These are phyloP conservation scores for Trachymyrmex cornetzi DNA, from an alignment of 1,140 invertebrate species.

Conservation along the genomic window DNA sequence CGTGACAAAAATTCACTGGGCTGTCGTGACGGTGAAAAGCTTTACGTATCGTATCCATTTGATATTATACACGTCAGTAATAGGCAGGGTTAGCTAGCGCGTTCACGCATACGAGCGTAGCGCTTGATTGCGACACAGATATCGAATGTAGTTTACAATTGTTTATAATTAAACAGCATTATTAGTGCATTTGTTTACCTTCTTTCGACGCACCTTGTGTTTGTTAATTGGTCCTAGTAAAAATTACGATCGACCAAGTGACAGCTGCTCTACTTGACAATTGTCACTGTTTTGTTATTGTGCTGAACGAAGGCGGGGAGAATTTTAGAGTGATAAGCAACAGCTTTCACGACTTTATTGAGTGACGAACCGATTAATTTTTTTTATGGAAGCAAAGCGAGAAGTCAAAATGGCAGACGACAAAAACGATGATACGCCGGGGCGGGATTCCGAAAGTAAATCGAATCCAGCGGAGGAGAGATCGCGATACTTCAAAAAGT, in stretches of 20 bases:
- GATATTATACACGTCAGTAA: conserved; percentile 58
- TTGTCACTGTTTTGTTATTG: conserved; percentile 1
- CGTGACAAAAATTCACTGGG: conserved; percentile 29
- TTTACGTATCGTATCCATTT: conserved; percentile 42
- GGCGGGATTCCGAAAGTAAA: conserved; percentile 39
- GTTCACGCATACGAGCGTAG: conserved; percentile 3
- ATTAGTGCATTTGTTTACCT: not conserved
- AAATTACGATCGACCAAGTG: not conserved
- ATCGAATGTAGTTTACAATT: not conserved
- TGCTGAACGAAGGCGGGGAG: not conserved
- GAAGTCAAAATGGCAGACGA: conserved; percentile 69
- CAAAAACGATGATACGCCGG: conserved; percentile 61
- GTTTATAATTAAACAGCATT: not conserved
- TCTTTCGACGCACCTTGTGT: not conserved
- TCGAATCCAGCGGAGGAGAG: conserved; percentile 72
- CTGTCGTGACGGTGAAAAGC: conserved; percentile 23
- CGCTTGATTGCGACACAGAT: not conserved
- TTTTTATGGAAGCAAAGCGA: not conserved
- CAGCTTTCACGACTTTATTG: not conserved
- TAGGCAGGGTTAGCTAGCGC: not conserved
- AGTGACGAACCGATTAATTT: conserved; percentile 17
- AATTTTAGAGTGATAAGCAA: not conserved
- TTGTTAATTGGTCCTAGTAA: not conserved
- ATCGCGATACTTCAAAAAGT: conserved; percentile 85
- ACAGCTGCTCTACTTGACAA: not conserved